Conservation (phyloP, 2,113 vertebrate species). For the Cyrtonyx montezumae region DNA sequence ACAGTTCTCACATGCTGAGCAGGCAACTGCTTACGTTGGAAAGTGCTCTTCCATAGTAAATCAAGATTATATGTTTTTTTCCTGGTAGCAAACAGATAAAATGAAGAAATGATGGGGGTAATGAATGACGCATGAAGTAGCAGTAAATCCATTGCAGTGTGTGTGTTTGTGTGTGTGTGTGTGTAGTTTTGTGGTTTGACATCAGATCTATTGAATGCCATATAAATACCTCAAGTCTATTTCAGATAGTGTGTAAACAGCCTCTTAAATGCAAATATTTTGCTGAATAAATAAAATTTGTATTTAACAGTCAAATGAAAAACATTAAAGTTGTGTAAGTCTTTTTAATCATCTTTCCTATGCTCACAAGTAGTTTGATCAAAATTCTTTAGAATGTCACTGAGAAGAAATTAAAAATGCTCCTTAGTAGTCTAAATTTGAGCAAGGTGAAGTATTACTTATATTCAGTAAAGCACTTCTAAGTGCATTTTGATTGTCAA, state of each 20-base stretch:
- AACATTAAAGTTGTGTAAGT: not conserved
- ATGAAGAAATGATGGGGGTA: not conserved
- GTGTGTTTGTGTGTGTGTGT: not conserved
- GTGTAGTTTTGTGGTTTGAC: not conserved
- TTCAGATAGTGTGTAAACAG: conserved; percentile 3
- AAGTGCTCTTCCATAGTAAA: not conserved
- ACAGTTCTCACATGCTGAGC: not conserved
- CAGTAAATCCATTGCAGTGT: not conserved
- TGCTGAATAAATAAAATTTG: not conserved
- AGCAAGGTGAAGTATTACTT: not conserved
- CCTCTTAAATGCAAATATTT: conserved; percentile 22
- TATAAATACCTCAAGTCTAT: not conserved
- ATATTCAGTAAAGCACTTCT: not conserved
- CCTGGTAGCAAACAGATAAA: not conserved
- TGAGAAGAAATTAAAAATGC: not conserved
- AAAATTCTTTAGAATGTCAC: conserved; percentile 3
- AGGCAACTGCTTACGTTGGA: not conserved
- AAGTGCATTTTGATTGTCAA: not conserved
- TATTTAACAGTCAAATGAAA: conserved; percentile 6
- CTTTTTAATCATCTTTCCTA: not conserved
- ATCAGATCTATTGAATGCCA: not conserved
- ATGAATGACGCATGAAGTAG: not conserved
- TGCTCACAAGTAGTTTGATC: not conserved
- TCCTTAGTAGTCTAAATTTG: not conserved
- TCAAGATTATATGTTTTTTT: not conserved